phyloP scores from a whole-genome alignment of 2,113 vertebrate genomes.

The Chloropsis cyanopogon region DNA sequence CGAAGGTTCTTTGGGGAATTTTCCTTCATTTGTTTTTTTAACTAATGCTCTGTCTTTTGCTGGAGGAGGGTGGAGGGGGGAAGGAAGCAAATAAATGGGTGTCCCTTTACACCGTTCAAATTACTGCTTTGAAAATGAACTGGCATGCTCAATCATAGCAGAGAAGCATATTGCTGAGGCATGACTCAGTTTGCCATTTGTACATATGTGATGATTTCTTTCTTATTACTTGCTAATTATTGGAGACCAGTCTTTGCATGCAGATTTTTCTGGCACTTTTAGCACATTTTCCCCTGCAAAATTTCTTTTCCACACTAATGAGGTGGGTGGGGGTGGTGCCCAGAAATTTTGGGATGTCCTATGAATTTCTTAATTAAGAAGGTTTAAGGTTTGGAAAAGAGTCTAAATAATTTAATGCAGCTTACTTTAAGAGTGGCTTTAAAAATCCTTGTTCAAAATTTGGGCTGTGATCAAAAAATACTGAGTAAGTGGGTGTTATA shows the following conservation, averaged over 20 bases:
- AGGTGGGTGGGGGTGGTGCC: accelerated
- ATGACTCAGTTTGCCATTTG: background rate
- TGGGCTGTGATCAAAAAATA: background rate
- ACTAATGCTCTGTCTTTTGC: constrained; percentile 59
- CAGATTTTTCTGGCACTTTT: background rate
- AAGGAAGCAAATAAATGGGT: constrained; percentile 38
- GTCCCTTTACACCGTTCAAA: constrained; percentile 10
- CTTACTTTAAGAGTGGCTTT: background rate
- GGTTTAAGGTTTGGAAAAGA: background rate
- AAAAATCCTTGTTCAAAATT: background rate
- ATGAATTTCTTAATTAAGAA: background rate
- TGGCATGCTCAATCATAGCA: background rate
- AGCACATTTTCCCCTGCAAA: background rate
- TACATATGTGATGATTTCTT: background rate
- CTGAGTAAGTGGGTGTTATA: background rate
- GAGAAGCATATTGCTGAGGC: background rate
- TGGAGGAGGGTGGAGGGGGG: background rate
- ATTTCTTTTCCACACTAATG: background rate
- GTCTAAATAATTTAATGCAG: background rate
- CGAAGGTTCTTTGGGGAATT: constrained; percentile 70
- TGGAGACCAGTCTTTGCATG: background rate
- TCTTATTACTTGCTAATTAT: background rate
- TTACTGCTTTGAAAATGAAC: constrained; percentile 27
- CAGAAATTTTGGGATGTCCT: background rate
- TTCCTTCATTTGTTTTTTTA: constrained; percentile 71